phyloP scores from a whole-genome alignment of 1,140 invertebrate species.

The Diuraphis noxia region DNA sequence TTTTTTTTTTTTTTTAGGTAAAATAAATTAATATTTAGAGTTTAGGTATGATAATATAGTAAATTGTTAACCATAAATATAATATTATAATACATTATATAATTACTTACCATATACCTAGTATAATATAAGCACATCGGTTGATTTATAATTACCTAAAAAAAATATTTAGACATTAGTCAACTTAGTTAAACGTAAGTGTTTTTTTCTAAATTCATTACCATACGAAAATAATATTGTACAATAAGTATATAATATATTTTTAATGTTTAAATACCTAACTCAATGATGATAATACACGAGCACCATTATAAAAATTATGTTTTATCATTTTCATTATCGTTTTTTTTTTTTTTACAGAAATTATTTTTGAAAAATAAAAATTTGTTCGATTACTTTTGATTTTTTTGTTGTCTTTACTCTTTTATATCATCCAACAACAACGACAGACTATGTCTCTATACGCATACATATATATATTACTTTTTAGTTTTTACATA shows the following conservation, averaged over 20 bases:
- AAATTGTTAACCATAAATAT: not conserved
- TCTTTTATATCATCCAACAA: not conserved
- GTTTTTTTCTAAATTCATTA: not conserved
- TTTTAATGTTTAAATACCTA: not conserved
- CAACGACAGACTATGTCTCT: too few relatives aligned
- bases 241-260: not conserved
- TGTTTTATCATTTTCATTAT: not conserved
- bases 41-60: not conserved
- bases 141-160: not conserved
- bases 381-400: not conserved
- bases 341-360: not conserved
- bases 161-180: not conserved
- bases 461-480: not conserved
- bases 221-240: not conserved
- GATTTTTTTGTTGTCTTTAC: not conserved
- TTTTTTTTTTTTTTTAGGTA: too few relatives aligned
- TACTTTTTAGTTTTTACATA: not conserved
- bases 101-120: not conserved
- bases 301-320: not conserved
- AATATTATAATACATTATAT: not conserved
- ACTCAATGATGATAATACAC: not conserved
- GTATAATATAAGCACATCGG: not conserved
- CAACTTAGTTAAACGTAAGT: not conserved
- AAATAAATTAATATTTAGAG: not conserved
- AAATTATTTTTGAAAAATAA: not conserved